phyloP scores from a whole-genome alignment of 1,140 invertebrate species.

The Geopemphigus sp. region DNA sequence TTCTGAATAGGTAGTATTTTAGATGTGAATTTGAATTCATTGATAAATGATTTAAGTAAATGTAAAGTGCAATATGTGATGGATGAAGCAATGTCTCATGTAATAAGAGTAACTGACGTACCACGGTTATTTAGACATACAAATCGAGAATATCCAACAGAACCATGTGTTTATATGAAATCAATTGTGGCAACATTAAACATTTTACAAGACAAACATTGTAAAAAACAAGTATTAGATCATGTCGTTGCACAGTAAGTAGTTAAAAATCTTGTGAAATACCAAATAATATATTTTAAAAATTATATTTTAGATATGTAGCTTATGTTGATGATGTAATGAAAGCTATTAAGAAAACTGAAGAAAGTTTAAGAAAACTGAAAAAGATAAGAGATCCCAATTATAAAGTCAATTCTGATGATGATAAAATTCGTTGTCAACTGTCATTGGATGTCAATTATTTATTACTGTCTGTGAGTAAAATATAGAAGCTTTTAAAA shows the following conservation, averaged over 20 bases:
- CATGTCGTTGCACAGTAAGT: conserved; percentile 41
- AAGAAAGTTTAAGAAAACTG: conserved; percentile 44
- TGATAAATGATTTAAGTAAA: conserved; percentile 24
- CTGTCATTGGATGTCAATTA: conserved; percentile 32
- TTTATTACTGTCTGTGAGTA: conserved; percentile 27
- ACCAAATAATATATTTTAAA: background rate
- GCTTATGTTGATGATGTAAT: conserved; percentile 43
- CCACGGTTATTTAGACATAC: conserved; percentile 41
- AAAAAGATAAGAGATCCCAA: conserved; percentile 45
- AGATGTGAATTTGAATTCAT: background rate
- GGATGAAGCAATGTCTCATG: conserved; percentile 43
- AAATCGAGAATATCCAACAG: conserved; percentile 38
- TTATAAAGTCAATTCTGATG: conserved; percentile 43
- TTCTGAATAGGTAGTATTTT: conserved; percentile 25
- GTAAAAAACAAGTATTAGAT: conserved; percentile 42
- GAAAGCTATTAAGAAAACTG: conserved; percentile 44
- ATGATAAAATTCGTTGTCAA: conserved; percentile 43
- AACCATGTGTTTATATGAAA: conserved; percentile 46
- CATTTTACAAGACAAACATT: conserved; percentile 28
- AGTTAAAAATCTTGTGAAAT: background rate
- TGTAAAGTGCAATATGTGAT: conserved; percentile 33
- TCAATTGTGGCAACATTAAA: conserved; percentile 34
- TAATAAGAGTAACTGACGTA: conserved; percentile 44
- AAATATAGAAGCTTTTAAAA: background rate
- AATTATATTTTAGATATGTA: conserved; percentile 18